phyloP scores from a whole-genome alignment of 1,140 invertebrate species.

The Zaprionus kolodkinae region DNA sequence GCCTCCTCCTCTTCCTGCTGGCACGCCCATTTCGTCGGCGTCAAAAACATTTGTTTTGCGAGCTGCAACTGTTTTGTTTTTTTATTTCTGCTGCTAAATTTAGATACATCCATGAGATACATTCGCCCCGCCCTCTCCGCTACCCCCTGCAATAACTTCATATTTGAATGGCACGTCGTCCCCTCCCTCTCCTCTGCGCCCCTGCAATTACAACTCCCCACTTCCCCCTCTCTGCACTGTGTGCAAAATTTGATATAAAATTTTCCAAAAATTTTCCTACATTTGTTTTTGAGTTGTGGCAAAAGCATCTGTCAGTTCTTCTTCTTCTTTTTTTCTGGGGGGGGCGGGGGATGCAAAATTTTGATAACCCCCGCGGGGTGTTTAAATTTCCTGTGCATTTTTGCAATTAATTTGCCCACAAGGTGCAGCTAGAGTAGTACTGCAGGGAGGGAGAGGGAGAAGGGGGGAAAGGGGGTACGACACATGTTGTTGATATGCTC shows the following conservation, averaged over 20 bases:
- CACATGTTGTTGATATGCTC: not conserved
- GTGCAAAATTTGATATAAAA: slow-evolving; percentile 45
- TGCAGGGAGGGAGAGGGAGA: not conserved
- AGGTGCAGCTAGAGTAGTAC: not conserved
- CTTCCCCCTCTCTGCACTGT: not conserved
- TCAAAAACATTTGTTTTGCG: slow-evolving; percentile 54
- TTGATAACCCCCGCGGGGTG: not conserved
- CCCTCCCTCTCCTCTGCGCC: not conserved
- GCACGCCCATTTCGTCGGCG: slow-evolving; percentile 10
- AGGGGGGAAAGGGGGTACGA: not conserved
- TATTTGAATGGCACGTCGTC: slow-evolving; percentile 34
- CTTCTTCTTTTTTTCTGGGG: slow-evolving; percentile 22
- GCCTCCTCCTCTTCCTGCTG: too few species aligned
- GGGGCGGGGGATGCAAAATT: not conserved
- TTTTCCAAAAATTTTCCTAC: slow-evolving; percentile 36
- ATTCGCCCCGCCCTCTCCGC: not conserved
- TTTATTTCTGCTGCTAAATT: slow-evolving; percentile 53
- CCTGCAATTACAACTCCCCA: not conserved
- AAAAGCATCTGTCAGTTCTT: slow-evolving; percentile 58
- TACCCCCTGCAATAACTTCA: slow-evolving; percentile 34
- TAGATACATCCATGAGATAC: slow-evolving; percentile 34
- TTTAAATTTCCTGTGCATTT: not conserved
- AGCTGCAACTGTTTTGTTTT: slow-evolving; percentile 22
- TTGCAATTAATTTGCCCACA: slow-evolving; percentile 4
- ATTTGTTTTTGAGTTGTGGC: slow-evolving; percentile 71